A percentile compares a stretch with the other conserved stretches of the same genome.
phyloP scores from a whole-genome alignment of 2,113 vertebrate genomes.

The Megalops atlanticus region DNA sequence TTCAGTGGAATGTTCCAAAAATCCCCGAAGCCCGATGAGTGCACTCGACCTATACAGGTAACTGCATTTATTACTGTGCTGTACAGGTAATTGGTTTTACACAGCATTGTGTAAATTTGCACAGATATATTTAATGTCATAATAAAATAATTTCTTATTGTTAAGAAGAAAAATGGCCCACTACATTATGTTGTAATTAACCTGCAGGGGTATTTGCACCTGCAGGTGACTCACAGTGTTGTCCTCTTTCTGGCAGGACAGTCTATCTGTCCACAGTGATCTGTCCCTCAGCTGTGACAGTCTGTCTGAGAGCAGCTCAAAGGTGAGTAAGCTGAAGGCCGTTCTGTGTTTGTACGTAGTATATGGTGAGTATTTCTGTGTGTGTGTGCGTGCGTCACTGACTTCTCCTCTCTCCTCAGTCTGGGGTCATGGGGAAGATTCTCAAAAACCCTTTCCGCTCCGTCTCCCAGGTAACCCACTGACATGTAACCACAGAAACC shows the following conservation, averaged over 20 bases:
- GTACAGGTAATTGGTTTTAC: too few relatives aligned
- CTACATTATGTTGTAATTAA: too few relatives aligned
- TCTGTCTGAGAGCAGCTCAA: constrained; percentile 43
- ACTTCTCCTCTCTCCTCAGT: constrained; percentile 31
- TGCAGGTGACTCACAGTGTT: too few relatives aligned
- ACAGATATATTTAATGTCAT: too few relatives aligned
- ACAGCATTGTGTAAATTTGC: too few relatives aligned
- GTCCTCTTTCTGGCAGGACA: constrained; percentile 39
- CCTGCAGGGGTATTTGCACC: too few relatives aligned
- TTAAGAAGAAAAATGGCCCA: too few relatives aligned
- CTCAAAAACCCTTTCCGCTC: constrained; percentile 49
- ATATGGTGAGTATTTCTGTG: background rate
- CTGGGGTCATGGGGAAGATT: constrained; percentile 39
- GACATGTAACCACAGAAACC: background rate
- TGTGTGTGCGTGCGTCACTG: background rate
- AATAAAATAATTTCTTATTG: too few relatives aligned
- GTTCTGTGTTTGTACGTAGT: background rate
- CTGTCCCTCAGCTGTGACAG: constrained; percentile 33
- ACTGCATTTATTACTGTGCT: too few relatives aligned
- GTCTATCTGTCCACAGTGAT: constrained; percentile 22
- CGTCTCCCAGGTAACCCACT: constrained; percentile 43
- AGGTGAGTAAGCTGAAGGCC: constrained; percentile 46
- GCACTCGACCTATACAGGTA: background rate
- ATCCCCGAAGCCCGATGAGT: constrained; percentile 40
- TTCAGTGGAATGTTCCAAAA: constrained; percentile 50